Evolutionary conservation across 2,797 vertebrate genomes (phyloP).

Genomic region (Lates japonicus): DNA sequence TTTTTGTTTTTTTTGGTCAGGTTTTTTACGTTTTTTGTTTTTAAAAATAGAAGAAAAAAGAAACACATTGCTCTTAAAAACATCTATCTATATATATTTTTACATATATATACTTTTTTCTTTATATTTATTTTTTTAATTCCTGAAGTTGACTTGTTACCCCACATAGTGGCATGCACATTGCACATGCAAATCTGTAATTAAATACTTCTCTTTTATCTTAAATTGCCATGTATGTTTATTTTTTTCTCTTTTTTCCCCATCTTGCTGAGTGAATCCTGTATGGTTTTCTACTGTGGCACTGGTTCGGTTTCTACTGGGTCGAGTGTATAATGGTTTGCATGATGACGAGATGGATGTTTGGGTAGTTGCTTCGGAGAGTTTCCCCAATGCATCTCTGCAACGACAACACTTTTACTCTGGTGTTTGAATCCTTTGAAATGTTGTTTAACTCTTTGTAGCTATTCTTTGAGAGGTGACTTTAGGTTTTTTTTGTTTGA

Average conservation of each 20-base stretch:
- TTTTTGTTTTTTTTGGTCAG: conserved; percentile 77
- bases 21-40: conserved; percentile 83
- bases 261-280: conserved; percentile 81
- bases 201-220: conserved; percentile 87
- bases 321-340: conserved; percentile 57
- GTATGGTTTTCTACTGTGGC: conserved; percentile 82
- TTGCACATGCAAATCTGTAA: conserved; percentile 91
- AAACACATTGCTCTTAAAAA: conserved; percentile 89
- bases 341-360: conserved; percentile 50
- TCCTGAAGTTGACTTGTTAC: conserved; percentile 90
- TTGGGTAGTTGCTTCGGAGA: conserved; percentile 52
- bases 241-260: conserved; percentile 64
- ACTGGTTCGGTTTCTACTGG: conserved; percentile 74
- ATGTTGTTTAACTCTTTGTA: conserved; percentile 19
- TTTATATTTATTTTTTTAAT: conserved; percentile 83
- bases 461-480: not conserved
- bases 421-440: not conserved
- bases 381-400: conserved; percentile 38
- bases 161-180: conserved; percentile 90
- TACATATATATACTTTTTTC: conserved; percentile 81
- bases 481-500: not conserved
- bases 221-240: conserved; percentile 81
- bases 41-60: conserved; percentile 90
- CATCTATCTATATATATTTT: conserved; percentile 88
- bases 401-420: not conserved